These are phyloP conservation scores for Clistopyga incitator DNA, from an alignment of 2,888 invertebrate species.

Conservation along the genomic window DNA sequence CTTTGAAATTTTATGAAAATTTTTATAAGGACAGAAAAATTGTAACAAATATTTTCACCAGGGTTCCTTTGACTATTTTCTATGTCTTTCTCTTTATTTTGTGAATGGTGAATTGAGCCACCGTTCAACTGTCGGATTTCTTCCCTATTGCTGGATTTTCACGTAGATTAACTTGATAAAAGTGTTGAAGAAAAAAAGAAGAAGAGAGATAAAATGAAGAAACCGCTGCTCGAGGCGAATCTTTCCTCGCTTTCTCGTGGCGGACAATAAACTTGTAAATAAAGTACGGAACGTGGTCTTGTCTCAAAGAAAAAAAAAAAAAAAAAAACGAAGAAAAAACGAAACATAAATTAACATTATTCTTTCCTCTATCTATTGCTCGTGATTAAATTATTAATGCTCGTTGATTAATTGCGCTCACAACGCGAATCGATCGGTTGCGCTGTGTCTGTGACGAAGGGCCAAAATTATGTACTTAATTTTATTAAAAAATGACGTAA, in stretches of 20 bases:
- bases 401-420: conserved; percentile 43
- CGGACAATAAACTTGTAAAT: conserved; percentile 62
- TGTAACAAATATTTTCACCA: neutral
- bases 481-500: conserved; percentile 26
- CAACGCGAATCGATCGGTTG: conserved; percentile 40
- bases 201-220: conserved; percentile 27
- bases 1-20: no score
- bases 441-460: conserved; percentile 43
- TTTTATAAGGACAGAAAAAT: neutral
- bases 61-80: neutral
- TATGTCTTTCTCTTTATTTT: neutral
- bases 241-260: conserved; percentile 37
- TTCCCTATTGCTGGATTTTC: conserved; percentile 43
- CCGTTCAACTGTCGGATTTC: conserved; percentile 38
- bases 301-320: conserved; percentile 30
- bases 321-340: no score
- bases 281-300: conserved; percentile 48
- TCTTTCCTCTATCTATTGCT: conserved; percentile 42
- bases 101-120: conserved; percentile 20
- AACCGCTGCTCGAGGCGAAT: conserved; percentile 9
- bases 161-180: conserved; percentile 34
- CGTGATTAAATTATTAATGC: conserved; percentile 65
- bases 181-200: conserved; percentile 32
- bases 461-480: conserved; percentile 45
- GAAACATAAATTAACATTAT: conserved; percentile 1